These are phyloP conservation scores for Arvicanthis niloticus DNA, from an alignment of 2,113 vertebrate genomes.

Conservation along the genomic window DNA sequence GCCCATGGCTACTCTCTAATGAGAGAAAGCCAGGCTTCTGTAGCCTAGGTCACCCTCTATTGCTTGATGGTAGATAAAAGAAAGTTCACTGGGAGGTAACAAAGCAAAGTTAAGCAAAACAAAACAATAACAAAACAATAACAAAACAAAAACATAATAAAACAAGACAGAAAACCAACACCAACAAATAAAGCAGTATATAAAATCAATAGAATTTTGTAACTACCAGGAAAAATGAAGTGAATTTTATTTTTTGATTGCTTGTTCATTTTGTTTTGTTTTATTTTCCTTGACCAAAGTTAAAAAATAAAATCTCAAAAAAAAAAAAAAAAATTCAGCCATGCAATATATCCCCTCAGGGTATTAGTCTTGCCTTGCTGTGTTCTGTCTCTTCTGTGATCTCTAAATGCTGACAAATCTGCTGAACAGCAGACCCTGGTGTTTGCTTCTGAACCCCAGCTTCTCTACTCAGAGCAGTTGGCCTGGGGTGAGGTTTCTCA, in stretches of 20 bases:
- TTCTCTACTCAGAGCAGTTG: constrained; percentile 49
- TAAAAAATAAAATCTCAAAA: neutral
- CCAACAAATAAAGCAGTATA: neutral
- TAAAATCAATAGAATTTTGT: constrained; percentile 1
- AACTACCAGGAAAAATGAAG: neutral
- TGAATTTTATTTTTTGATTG: neutral
- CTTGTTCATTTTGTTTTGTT: neutral
- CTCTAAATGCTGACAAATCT: constrained; percentile 65
- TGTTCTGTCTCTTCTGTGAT: constrained; percentile 36
- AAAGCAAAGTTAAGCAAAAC: neutral
- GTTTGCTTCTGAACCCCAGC: constrained; percentile 37
- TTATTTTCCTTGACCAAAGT: neutral
- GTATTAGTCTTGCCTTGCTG: neutral
- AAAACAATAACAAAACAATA: neutral
- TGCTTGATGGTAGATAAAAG: constrained; percentile 45
- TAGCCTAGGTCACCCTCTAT: constrained; percentile 46
- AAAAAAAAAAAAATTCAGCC: neutral
- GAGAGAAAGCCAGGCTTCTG: constrained; percentile 61
- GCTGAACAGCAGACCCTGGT: constrained; percentile 4
- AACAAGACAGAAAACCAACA: neutral
- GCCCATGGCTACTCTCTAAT: constrained; percentile 73
- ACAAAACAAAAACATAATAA: neutral
- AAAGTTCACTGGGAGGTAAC: constrained; percentile 70
- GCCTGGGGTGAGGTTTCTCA: constrained; percentile 55
- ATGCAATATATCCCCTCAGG: neutral